These are phyloP conservation scores for Drosophila quadrilineata DNA, from an alignment of 1,140 invertebrate genomes.

Conservation along the genomic window DNA sequence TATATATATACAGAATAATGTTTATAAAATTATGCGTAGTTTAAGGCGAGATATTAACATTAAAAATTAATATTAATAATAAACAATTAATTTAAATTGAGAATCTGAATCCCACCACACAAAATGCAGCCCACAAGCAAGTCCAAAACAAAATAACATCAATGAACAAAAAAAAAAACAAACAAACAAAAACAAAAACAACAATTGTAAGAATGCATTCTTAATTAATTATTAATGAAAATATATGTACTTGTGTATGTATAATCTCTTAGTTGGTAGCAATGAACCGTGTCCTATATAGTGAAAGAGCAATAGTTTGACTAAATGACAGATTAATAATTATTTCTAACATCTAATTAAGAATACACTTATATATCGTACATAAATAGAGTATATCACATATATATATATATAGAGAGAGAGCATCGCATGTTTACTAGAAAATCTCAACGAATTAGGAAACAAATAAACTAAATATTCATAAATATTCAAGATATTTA, in stretches of 20 bases:
- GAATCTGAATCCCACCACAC: conserved; percentile 72
- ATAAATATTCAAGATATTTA: no score
- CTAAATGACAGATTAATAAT: conserved; percentile 6
- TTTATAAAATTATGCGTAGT: conserved; percentile 17
- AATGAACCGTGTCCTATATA: conserved; percentile 2
- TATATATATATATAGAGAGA: conserved; percentile 25
- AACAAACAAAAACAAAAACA: no score
- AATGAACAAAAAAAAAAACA: no score
- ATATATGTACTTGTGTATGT: conserved; percentile 35
- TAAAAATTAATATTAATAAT: no score
- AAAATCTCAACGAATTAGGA: conserved; percentile 70
- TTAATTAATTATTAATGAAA: conserved; percentile 12
- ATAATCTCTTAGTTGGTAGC: conserved; percentile 22
- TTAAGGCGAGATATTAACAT: conserved; percentile 21
- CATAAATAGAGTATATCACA: conserved; percentile 39
- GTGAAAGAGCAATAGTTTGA: conserved; percentile 22
- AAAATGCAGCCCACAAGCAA: conserved; percentile 69
- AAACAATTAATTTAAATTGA: conserved; percentile 27
- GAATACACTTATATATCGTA: conserved; percentile 10
- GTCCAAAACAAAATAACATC: no score
- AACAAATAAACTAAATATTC: conserved; percentile 50
- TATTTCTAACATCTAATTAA: conserved; percentile 1
- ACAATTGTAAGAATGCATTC: no score
- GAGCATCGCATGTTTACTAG: conserved; percentile 63
- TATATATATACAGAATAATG: conserved; percentile 2